Evolutionary conservation across 1,140 invertebrate species (phyloP).

Genomic region (Teleogryllus occipitalis): DNA sequence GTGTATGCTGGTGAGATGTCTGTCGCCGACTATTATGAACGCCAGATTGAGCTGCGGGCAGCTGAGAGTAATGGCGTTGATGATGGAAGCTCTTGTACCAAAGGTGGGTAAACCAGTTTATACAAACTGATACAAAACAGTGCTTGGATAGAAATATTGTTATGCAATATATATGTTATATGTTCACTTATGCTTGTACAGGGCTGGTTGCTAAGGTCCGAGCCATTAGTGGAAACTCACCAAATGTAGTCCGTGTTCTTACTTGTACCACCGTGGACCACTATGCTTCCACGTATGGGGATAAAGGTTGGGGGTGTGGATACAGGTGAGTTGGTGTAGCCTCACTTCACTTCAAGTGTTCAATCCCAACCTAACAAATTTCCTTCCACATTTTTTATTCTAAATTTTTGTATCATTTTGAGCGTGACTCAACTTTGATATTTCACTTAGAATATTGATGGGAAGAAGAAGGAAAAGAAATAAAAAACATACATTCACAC

Average conservation of each 20-base stretch:
- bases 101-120: conserved; percentile 37
- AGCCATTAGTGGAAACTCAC: conserved; percentile 55
- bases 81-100: conserved; percentile 69
- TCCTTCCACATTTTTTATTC: no score
- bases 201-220: conserved; percentile 63
- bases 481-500: no score
- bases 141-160: no score
- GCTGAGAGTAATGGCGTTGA: conserved; percentile 72
- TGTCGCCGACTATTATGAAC: conserved; percentile 75
- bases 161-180: no score
- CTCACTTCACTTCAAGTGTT: no score
- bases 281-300: conserved; percentile 78
- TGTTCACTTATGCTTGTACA: conserved; percentile 31
- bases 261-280: conserved; percentile 74
- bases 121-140: no score
- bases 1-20: conserved; percentile 78
- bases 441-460: no score
- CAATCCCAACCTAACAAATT: no score
- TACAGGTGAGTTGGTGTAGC: conserved; percentile 40
- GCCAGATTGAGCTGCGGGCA: conserved; percentile 61
- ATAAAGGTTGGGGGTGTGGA: conserved; percentile 85
- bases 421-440: no score
- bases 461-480: no score
- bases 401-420: no score
- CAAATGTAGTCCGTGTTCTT: conserved; percentile 57